Evolutionary conservation across 2,113 vertebrate genomes (phyloP), one percentile per base, ranked within the genome.

Genomic region (Brachyhypopomus occidentalis): DNA sequence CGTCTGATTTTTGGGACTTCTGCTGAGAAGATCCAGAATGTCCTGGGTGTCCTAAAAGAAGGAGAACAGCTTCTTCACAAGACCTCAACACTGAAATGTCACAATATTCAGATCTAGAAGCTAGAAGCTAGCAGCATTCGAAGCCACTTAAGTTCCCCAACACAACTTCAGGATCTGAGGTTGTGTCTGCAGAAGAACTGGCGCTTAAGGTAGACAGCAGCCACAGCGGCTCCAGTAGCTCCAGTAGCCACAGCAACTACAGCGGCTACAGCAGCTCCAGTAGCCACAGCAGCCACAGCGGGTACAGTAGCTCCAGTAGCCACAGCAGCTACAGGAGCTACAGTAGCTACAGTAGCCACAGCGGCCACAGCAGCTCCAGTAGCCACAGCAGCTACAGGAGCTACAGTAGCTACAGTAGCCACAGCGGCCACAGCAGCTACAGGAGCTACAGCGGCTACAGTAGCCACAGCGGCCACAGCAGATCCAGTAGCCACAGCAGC

Each of bases 1-100:
- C 30, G 92, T 77, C 34, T 89, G 89, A 85, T 94, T 94, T 80
- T 87, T 93, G 0, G 73, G 86, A 85, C 86, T 91, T 77, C 72
- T 87, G 85, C 89, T 91, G 4, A 93, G 75, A 71, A 88, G 55
- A 62, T 5, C 88, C 73, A 94, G 79, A 34, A 94, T 20, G 5
- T 87, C 84, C 64, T 91, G 88, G 20, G 88, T 89, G 16, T 94
- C 91, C 94, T 95, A 19, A 17, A 30, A 60, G 48, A 6, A 52
- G 9, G 41, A 81, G 30, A 27, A 82, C 4, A 75, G 52, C 55
- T 19, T 20, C 19, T 30, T 23, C 4, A 73, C n/a, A 70, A 67
- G 71, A 20, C 66, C 8, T 70, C 36, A 12, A 20, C n/a, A 19
- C 19, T 34, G 5, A 66, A n/a, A 27, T 12, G 34, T 38, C 2